These are phyloP conservation scores for Rhamnusium bicolor DNA, from an alignment of 2,888 invertebrate genomes.

Conservation along the genomic window DNA sequence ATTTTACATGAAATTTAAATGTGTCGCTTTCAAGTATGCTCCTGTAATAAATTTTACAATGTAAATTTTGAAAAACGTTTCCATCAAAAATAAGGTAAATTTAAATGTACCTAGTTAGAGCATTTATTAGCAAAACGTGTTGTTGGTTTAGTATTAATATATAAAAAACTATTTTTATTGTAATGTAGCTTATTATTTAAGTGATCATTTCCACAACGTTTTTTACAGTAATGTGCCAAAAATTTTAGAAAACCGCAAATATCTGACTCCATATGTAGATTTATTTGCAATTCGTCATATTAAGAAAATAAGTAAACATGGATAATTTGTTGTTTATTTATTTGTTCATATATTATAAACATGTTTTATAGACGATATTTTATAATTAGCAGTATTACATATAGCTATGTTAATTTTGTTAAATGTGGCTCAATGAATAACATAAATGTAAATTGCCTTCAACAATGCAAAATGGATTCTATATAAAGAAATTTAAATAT, in stretches of 20 bases:
- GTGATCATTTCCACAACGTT: constrained; percentile 36
- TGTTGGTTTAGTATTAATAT: constrained; percentile 53
- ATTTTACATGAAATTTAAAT: constrained; percentile 1
- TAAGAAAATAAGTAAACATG: background rate
- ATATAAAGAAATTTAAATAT: constrained; percentile 27
- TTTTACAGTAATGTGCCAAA: constrained; percentile 43
- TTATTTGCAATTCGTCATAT: background rate
- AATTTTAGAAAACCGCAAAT: constrained; percentile 31
- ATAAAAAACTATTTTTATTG: constrained; percentile 40
- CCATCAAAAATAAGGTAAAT: constrained; percentile 61
- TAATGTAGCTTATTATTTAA: constrained; percentile 28
- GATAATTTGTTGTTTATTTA: constrained; percentile 1
- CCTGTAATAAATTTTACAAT: constrained; percentile 39
- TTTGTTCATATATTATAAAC: background rate
- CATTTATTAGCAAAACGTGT: constrained; percentile 45
- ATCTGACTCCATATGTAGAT: constrained; percentile 36
- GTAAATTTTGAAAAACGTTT: constrained; percentile 59
- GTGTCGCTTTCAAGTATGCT: constrained; percentile 19
- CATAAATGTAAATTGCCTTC: constrained; percentile 63
- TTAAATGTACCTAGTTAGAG: constrained; percentile 53
- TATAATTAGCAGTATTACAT: constrained; percentile 36
- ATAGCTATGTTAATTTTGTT: constrained; percentile 50
- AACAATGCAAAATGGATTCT: constrained; percentile 66
- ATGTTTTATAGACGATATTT: constrained; percentile 13
- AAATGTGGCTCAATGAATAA: constrained; percentile 61